Evolutionary conservation across 2,888 invertebrate genomes (phyloP), one percentile per base, ranked within the genome.

Genomic region (Polyommatus icarus): DNA sequence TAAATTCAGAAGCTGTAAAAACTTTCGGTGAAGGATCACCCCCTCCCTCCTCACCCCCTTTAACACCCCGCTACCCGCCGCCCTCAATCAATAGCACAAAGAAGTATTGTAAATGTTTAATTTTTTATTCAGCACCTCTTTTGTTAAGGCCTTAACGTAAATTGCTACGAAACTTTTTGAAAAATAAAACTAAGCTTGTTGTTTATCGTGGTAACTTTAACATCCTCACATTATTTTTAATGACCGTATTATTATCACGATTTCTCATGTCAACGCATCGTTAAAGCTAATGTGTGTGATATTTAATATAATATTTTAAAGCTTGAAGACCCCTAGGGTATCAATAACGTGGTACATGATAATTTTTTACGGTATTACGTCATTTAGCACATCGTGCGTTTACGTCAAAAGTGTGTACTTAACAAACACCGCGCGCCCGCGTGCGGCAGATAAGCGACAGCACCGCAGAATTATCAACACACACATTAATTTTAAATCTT

Each of bases 1-100:
- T 67, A 67, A 12, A 67, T 18, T 29, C 67, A 67, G 67, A 15
- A 32, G 67, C 67, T 67, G 67, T 67, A 67, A 67, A 67, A 67
- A 67, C 67, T 67, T 67, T 67, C 67, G 67, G 18, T 67, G 12
- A 67, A 67, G 67, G 29, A 67, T 67, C 67, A 67, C 29, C 1
- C 6, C 15, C 29, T 10, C 67, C 29, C 15, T 15, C 15, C 29
- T 15, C 32, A 6, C 29, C 10, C 67, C 29, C 15, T 12, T 2
- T 1, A 0, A 1, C 15, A 5, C 67, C 29, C 15, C 29, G 5
- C 67, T 15, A 24, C 15, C 29, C 15, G 12, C 15, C 15, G 12
- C 61, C 12, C 61, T 3, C 12, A 18, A 67, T 67, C 67, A 67
- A 67, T 67, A 67, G 29, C 67, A 15, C 67, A 67, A 67, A 67